phyloP scores from a whole-genome alignment of 1,140 invertebrate species.

The Colletes latitarsis region DNA sequence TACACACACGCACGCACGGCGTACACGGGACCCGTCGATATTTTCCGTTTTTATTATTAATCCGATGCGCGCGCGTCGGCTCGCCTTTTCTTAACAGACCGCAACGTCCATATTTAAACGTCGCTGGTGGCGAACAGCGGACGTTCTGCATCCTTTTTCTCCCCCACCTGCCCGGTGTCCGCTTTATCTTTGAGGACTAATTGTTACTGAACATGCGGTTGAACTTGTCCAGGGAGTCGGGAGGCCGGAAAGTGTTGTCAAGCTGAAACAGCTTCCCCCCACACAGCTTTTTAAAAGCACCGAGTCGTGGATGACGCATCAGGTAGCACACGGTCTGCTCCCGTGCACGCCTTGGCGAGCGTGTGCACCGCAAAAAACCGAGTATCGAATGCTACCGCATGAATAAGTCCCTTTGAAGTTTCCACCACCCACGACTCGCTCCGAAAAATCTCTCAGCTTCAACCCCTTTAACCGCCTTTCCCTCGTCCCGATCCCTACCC shows the following conservation, averaged over 20 bases:
- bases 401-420: conserved; percentile 63
- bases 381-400: conserved; percentile 55
- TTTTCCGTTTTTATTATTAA: conserved; percentile 42
- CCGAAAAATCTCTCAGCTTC: conserved; percentile 42
- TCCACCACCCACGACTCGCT: conserved; percentile 14
- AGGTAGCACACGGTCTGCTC: conserved; percentile 30
- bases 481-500: background rate
- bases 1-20: background rate
- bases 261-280: conserved; percentile 42
- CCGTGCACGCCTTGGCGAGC: background rate
- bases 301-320: conserved; percentile 48
- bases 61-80: background rate
- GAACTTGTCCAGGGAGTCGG: conserved; percentile 33
- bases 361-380: conserved; percentile 40
- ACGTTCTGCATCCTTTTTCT: background rate
- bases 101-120: conserved; percentile 33
- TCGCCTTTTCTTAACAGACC: conserved; percentile 42
- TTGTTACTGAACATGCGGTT: conserved; percentile 45
- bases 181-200: conserved; percentile 50
- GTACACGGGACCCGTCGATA: conserved; percentile 17
- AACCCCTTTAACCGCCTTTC: conserved; percentile 8
- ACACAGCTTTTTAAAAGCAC: conserved; percentile 40
- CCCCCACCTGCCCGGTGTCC: background rate
- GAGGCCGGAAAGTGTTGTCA: conserved; percentile 44
- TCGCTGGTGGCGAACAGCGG: background rate